Conservation (phyloP, 2,888 invertebrate genomes). For the Napeogenes inachia region DNA sequence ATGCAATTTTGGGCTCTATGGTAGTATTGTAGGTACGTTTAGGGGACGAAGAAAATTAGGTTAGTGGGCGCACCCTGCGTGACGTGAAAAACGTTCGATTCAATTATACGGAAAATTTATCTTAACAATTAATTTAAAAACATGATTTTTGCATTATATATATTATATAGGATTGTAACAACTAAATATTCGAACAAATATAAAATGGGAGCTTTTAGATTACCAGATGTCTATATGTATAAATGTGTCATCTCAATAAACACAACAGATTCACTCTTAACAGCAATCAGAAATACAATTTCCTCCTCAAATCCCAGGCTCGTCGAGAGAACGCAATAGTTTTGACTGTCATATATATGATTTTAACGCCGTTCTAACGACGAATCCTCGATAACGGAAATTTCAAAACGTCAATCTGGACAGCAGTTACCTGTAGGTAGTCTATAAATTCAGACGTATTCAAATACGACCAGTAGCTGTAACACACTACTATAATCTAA, state of each 20-base stretch:
- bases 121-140: conserved; percentile 37
- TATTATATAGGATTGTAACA: not conserved
- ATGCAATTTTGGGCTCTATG: conserved; percentile 42
- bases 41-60: conserved; percentile 40
- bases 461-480: conserved; percentile 19
- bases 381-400: conserved; percentile 25
- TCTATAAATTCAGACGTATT: conserved; percentile 16
- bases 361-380: conserved; percentile 17
- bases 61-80: conserved; percentile 62
- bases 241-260: too few species aligned
- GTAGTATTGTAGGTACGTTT: conserved; percentile 35
- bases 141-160: conserved; percentile 13
- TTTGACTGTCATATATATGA: conserved; percentile 14
- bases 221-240: too few species aligned
- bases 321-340: conserved; percentile 38
- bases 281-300: conserved; percentile 42
- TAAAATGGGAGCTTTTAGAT: too few species aligned
- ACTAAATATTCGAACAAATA: not conserved
- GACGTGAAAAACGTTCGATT: conserved; percentile 60
- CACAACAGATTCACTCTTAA: too few species aligned
- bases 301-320: conserved; percentile 42
- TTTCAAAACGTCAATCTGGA: conserved; percentile 30
- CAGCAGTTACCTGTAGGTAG: conserved; percentile 3
- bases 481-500: conserved; percentile 8
- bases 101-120: conserved; percentile 39